Evolutionary conservation across 2,113 vertebrate species (phyloP).

Genomic region (Gnathonemus echidnorhynchus): DNA sequence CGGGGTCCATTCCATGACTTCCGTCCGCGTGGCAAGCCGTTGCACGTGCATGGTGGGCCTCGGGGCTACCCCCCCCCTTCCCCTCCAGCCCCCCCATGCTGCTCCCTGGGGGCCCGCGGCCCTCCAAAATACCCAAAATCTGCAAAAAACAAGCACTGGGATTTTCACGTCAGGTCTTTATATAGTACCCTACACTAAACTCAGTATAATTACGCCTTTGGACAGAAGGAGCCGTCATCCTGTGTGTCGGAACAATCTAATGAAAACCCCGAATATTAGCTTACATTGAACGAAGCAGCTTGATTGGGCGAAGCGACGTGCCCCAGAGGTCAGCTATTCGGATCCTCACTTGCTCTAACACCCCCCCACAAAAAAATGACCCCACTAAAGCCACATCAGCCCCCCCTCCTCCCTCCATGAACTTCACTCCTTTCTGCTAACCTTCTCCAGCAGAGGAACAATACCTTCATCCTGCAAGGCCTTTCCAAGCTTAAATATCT

Average conservation of each 20-base stretch:
- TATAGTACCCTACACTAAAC: neutral
- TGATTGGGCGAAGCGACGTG: too few species aligned
- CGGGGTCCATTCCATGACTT: neutral
- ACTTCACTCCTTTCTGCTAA: slow-evolving; percentile 22
- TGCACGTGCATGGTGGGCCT: neutral
- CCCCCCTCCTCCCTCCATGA: too few species aligned
- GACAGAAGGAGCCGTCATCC: too few species aligned
- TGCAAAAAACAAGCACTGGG: neutral
- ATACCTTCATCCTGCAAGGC: neutral
- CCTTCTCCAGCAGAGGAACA: too few species aligned
- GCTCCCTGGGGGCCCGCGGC: too few species aligned
- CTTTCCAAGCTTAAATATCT: slow-evolving; percentile 4
- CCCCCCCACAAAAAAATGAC: too few species aligned
- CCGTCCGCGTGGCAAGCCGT: neutral
- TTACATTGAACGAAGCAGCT: neutral
- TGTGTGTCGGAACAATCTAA: neutral
- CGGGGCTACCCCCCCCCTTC: neutral
- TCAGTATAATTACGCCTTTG: neutral
- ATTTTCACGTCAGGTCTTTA: neutral
- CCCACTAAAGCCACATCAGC: neutral
- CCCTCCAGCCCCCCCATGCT: too few species aligned
- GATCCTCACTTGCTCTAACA: too few species aligned
- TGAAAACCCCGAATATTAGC: neutral
- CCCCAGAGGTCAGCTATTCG: too few species aligned
- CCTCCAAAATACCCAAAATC: neutral